Evolutionary conservation across 2,113 vertebrate species (phyloP), one percentile per base, ranked within the genome.

Genomic region (Rostratula benghalensis): DNA sequence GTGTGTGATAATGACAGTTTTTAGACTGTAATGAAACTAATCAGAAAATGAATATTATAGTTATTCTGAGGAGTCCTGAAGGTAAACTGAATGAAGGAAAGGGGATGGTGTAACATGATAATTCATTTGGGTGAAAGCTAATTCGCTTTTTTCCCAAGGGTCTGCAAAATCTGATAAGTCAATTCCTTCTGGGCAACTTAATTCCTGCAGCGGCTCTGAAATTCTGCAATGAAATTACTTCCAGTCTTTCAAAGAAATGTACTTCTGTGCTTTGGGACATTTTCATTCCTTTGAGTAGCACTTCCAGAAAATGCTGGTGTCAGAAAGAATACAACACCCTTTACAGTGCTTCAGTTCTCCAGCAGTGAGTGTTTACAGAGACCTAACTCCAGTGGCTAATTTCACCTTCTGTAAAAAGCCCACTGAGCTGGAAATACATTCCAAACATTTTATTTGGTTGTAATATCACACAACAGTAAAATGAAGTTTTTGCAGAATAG

Each of bases 221-320:
- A 85, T 85, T 89, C 67, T 91, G 83, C 43, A 75, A 37, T 28
- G 6, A 53, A 92, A 91, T 81, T 77, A 57, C 39, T 90, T 88
- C 39, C 64, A 88, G 78, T 88, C 31, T 70, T 86, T 95, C 82
- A 41, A 94, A 81, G 74, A 84, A 94, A 94, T 76, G 35, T 74
- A 67, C 39, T 87, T 96, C 68, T 78, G 91, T 83, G 63, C 57
- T 94, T 91, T 82, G 84, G 75, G 81, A 95, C 18, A 43, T 83
- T 89, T 89, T 85, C 45, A 65, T 80, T 94, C 78, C 84, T 87
- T 28, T 57, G 41, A 86, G 63, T n/a, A 90, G 83, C 56, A 31
- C n/a, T 90, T 93, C 67, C 90, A 92, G 82, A 90, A 95, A 85
- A 85, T 67, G 57, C 61, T 79, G 31, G n/a, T 91, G 37, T 59